Base-by-base conservation (phyloP, 2,888 invertebrate species). In the Hypomecis atomaria region DNA sequence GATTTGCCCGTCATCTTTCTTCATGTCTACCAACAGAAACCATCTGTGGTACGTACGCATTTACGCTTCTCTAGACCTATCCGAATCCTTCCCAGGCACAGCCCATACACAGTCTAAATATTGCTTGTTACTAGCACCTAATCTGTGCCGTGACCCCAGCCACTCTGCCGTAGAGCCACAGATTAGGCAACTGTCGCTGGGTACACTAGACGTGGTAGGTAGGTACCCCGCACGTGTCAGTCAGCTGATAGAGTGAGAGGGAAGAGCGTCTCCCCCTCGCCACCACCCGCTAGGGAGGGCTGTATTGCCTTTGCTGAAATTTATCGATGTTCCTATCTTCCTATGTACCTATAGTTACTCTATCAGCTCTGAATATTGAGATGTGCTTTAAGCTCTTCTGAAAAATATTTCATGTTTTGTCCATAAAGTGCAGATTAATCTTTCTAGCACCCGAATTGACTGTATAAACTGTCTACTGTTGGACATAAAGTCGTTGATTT, bases 191-290 rank as follows among this genome's bases (percentile, higher is more conserved):
- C 23, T 53, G 53, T 53, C 3, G n/a, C 48, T 5, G 13, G 38
- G 50, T 65, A 87, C 87, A 84, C 87, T 87, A 89, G 84, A 87
- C 87, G 77, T 79, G 73, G 82, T 87, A 86, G 81, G 83, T 81
- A 74, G 78, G 82, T 79, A 73, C 82, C 67, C 76, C 78, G 86
- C 90, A 91, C 91, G 92, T 90, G 91, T 82, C 83, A 81, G 87
- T 88, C 92, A 92, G 91, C 92, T 92, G 91, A 90, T 82, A 86
- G 86, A 85, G 84, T 71, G 86, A 83, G 87, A 83, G 76, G 77
- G 67, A 76, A 79, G 79, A 81, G 76, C 77, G 6, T 40, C 40
- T 33, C 83, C 80, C 82, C 74, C 79, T 80, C 70, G 82, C 79
- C 80, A 70, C 77, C 65, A 44, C 58, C 64, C 68, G 52, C 54